Base-by-base conservation (phyloP, 2,113 vertebrate species). In the Brienomyrus longianalis region DNA sequence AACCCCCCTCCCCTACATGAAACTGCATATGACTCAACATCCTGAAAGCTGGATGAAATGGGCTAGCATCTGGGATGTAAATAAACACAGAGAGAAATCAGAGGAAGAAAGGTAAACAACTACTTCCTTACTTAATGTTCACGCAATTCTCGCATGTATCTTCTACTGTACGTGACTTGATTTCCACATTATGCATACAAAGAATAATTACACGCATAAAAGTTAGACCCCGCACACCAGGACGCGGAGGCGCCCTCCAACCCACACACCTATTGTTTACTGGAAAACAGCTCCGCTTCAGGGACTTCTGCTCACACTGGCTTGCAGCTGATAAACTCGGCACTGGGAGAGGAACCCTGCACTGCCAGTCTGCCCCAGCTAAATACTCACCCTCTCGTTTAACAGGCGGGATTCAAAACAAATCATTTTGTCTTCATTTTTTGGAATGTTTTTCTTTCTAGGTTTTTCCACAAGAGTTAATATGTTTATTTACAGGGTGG, bases 161-260 rank as follows among this genome's bases (percentile, higher is more conserved):
- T 50, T 48, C 48, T 27, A 23, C 9, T 80, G 74, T 43, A 50
- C 23, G n/a, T 86, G 83, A 27, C 83, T 48, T 27, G 83, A 86
- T 86, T 86, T 86, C 83, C 83, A 13, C 83, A 86, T 86, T 31
- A 50, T 86, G 83, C 48, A 51, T 86, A 86, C 48, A n/a, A 84
- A 50, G 50, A 83, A 56, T 56, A 83, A 54, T 83, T 83, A 1
- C 9, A 11, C 8, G 45, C 35, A 43, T 50, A 54, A 52, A 52
- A 19, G 48, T 23, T 56, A 35, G 50, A 21, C 74, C 21, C 74
- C 10, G 15, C 21, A 27, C 51, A 56, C 27, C 27, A 21, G 50
- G 11, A 48, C 1, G 35, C 48, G 15, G 88, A 52, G 31, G 10
- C 2, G n/a, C 88, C 48, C 31, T 39, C 35, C 45, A 43, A 80